phyloP scores from a whole-genome alignment of 1,140 invertebrate species.

The Caerostris darwini region DNA sequence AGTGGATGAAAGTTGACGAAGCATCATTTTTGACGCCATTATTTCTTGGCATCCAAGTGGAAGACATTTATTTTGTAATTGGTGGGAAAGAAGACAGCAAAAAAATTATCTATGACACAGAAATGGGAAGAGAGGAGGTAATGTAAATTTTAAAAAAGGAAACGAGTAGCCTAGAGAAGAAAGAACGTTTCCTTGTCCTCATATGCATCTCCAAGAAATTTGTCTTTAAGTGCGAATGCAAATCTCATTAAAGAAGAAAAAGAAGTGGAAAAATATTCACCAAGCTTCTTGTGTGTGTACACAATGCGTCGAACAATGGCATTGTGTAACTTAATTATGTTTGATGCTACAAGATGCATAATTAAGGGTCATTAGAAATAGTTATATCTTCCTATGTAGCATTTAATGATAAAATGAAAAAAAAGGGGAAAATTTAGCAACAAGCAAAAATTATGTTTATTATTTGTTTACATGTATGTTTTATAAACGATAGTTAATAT shows the following conservation, averaged over 20 bases:
- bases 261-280: not conserved
- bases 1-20: conserved; percentile 33
- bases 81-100: not conserved
- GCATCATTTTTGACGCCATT: conserved; percentile 45
- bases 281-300: not conserved
- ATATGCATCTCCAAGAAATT: not conserved
- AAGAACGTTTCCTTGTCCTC: not conserved
- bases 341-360: not conserved
- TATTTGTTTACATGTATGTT: not conserved
- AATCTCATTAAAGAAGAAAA: not conserved
- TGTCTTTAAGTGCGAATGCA: conserved; percentile 6
- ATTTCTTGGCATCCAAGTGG: conserved; percentile 34
- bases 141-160: not conserved
- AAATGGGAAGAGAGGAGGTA: not conserved
- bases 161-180: not conserved
- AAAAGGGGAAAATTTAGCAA: not conserved
- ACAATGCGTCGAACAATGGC: not conserved
- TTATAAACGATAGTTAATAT: no score
- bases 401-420: not conserved
- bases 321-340: not conserved
- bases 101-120: conserved; percentile 28
- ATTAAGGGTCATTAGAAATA: conserved; percentile 33
- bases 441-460: not conserved
- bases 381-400: not conserved
- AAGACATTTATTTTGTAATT: conserved; percentile 39